phyloP scores from a whole-genome alignment of 2,113 vertebrate species.

The mouse (Mus musculus) region DNA sequence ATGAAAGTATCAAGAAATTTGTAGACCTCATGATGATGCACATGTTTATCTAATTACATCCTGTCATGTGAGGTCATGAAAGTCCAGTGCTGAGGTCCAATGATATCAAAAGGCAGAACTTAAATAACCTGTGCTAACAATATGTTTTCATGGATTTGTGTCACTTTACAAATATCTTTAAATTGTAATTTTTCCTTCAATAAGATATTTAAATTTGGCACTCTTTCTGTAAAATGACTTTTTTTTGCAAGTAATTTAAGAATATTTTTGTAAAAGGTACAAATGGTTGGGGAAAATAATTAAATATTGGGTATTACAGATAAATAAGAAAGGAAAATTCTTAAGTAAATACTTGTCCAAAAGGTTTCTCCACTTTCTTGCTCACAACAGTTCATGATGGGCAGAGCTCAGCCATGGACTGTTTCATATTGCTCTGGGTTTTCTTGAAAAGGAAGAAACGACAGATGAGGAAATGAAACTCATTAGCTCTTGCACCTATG shows the following conservation, averaged over 20 bases:
- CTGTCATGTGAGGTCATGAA: not conserved
- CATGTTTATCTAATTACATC: not conserved
- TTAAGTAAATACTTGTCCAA: not conserved
- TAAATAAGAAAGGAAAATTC: conserved; percentile 45
- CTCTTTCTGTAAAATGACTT: conserved; percentile 24
- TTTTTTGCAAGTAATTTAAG: conserved; percentile 21
- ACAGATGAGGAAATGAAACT: not conserved
- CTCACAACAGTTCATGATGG: not conserved
- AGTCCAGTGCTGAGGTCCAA: not conserved
- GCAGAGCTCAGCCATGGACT: not conserved
- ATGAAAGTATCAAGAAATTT: not conserved
- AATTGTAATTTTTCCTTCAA: not conserved
- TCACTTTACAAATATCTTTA: not conserved
- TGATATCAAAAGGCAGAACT: not conserved
- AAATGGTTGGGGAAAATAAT: not conserved
- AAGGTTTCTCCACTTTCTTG: not conserved
- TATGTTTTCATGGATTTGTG: not conserved
- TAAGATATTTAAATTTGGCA: not conserved
- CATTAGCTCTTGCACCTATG: not conserved
- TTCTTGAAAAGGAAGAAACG: not conserved
- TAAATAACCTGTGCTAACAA: not conserved
- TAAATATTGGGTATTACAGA: not conserved
- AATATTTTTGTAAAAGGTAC: not conserved
- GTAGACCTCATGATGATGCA: not conserved
- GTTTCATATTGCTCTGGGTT: not conserved